Percentiles rank a stretch among this genome's conserved stretches.
Conservation (phyloP, 2,888 invertebrate genomes). For the Agrochola lychnidis region DNA sequence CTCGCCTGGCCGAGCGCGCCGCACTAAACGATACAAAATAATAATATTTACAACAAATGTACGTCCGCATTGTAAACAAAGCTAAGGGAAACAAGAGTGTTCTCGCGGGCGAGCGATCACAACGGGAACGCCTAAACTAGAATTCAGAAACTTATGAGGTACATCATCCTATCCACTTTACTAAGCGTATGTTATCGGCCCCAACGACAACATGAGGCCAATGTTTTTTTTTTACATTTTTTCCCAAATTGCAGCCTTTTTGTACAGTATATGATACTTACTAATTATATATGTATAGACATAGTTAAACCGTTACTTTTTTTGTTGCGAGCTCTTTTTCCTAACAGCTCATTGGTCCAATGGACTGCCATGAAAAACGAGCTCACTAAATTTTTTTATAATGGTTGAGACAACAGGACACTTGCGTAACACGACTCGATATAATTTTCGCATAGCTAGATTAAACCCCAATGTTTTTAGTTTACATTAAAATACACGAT, state of each 20-base stretch:
- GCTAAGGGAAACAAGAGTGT: conserved; percentile 71
- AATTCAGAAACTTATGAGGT: conserved; percentile 87
- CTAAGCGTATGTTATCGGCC: conserved; percentile 89
- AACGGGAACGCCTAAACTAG: conserved; percentile 75
- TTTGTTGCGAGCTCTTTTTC: conserved; percentile 56
- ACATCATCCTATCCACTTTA: conserved; percentile 86
- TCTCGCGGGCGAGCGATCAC: conserved; percentile 69
- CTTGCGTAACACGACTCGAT: conserved; percentile 80
- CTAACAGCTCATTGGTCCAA: conserved; percentile 43
- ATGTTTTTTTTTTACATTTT: conserved; percentile 76
- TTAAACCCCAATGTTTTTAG: conserved; percentile 77
- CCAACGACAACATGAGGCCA: conserved; percentile 84
- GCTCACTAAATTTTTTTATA: conserved; percentile 78
- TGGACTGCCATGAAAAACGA: conserved; percentile 73
- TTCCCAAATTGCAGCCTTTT: conserved; percentile 62
- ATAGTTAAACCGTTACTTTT: conserved; percentile 80
- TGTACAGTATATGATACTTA: conserved; percentile 63
- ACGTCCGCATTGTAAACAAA: conserved; percentile 68
- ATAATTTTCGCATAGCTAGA: conserved; percentile 81
- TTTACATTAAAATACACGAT: conserved; percentile 81
- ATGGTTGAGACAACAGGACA: conserved; percentile 79
- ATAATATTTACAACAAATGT: conserved; percentile 82
- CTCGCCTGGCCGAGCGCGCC: conserved; percentile 26
- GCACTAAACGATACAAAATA: conserved; percentile 71
- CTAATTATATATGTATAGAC: conserved; percentile 74